Conservation (phyloP, 2,888 invertebrate genomes). For the Drosophila subquinaria region DNA sequence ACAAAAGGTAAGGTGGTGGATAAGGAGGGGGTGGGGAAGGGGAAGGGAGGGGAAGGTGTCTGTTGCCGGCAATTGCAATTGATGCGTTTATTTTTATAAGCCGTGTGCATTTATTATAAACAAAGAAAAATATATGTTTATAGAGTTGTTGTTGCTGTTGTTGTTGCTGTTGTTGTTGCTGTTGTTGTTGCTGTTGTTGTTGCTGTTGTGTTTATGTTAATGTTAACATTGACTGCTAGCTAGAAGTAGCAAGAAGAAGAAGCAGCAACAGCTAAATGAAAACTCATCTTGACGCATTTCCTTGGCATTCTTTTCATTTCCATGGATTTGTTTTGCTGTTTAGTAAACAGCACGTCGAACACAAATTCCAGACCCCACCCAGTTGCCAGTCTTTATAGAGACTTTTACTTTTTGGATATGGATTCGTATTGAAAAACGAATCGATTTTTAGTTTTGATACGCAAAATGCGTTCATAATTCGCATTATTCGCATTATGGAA, state of each 20-base stretch:
- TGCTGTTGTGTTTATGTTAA: conserved; percentile 56
- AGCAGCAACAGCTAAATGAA: conserved; percentile 14
- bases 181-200: conserved; percentile 30
- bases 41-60: not conserved
- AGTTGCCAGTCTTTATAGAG: not conserved
- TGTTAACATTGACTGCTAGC: conserved; percentile 73
- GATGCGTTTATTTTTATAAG: conserved; percentile 76
- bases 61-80: conserved; percentile 51
- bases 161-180: too few relatives aligned
- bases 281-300: conserved; percentile 69
- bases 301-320: conserved; percentile 49
- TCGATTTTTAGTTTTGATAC: conserved; percentile 53
- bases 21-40: not conserved
- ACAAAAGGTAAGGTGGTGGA: conserved; percentile 28
- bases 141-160: conserved; percentile 21
- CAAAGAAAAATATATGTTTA: conserved; percentile 31
- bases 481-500: conserved; percentile 36
- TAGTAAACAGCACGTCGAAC: conserved; percentile 66
- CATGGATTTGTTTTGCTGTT: conserved; percentile 34
- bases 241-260: conserved; percentile 29
- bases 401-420: conserved; percentile 52
- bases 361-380: conserved; percentile 22
- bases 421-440: conserved; percentile 63
- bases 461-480: conserved; percentile 68
- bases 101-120: conserved; percentile 77